phyloP scores from a whole-genome alignment of 92 coral and sea anemone genomes.

The Isaurus tuberculatus region DNA sequence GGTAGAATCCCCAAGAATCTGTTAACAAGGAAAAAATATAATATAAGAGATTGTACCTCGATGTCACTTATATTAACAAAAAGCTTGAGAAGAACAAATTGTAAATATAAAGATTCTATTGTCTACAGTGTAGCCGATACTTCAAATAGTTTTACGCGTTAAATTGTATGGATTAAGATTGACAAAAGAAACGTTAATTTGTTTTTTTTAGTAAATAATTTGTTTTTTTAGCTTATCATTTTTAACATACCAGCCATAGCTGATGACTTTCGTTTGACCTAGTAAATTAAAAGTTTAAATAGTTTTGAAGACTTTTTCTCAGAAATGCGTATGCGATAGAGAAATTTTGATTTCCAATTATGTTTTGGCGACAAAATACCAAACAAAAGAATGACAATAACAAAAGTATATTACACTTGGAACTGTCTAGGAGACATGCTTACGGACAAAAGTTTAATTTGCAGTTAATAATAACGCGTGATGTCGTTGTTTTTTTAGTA shows the following conservation, averaged over 20 bases:
- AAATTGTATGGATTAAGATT: constrained; percentile 20
- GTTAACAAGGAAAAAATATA: constrained; percentile 18
- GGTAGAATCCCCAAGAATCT: constrained; percentile 84
- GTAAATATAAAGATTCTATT: neutral
- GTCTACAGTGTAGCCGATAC: neutral
- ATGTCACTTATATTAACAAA: neutral
- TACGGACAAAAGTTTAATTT: neutral
- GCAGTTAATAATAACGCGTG: constrained; percentile 1
- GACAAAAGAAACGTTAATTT: neutral
- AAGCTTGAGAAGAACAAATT: neutral
- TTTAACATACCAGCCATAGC: constrained; percentile 6
- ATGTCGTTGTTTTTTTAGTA: neutral
- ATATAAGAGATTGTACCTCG: neutral
- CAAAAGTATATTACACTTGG: neutral
- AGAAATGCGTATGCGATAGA: neutral
- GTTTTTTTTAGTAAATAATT: neutral
- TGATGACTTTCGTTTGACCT: neutral
- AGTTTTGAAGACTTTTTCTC: neutral
- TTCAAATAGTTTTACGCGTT: neutral
- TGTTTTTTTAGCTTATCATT: neutral
- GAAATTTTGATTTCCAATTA: neutral
- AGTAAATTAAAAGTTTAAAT: neutral
- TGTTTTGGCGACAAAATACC: neutral
- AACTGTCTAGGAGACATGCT: constrained; percentile 4
- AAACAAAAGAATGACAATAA: neutral